Conservation (phyloP, 2,797 vertebrate species). For the Lithobates sylvaticus region DNA sequence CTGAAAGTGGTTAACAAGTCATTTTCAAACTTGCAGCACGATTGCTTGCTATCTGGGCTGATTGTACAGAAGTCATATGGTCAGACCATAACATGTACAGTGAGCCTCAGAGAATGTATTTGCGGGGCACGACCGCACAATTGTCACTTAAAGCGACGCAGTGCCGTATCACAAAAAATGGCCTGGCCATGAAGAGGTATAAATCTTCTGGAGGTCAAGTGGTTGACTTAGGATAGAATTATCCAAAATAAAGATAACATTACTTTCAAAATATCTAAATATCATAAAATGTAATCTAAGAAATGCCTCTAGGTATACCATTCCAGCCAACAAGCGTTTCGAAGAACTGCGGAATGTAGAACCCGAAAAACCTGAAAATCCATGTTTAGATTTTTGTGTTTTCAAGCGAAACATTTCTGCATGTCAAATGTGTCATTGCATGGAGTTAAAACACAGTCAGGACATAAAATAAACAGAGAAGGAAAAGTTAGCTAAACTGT, state of each 20-base stretch:
- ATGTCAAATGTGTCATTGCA: slow-evolving; percentile 50
- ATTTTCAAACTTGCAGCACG: no score
- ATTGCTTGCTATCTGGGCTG: no score
- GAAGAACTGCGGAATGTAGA: slow-evolving; percentile 16
- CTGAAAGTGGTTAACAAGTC: no score
- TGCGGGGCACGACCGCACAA: no score
- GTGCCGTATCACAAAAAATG: no score
- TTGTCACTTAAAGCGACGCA: no score
- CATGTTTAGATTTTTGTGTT: slow-evolving; percentile 44
- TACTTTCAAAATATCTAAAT: slow-evolving; percentile 10
- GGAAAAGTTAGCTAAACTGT: slow-evolving; percentile 53
- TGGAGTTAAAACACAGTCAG: slow-evolving; percentile 39
- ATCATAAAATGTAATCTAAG: slow-evolving; percentile 34
- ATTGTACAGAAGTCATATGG: no score
- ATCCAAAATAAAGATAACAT: not conserved
- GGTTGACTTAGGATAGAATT: no score
- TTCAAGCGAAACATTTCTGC: slow-evolving; percentile 51
- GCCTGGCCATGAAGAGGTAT: no score
- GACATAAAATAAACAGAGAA: slow-evolving; percentile 59
- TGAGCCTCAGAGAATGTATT: no score
- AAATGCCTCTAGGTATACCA: slow-evolving; percentile 6
- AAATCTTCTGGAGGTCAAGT: no score
- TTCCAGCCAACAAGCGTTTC: slow-evolving; percentile 22
- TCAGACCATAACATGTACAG: no score
- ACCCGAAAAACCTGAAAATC: slow-evolving; percentile 21